These are phyloP conservation scores for Eristalis intricaria DNA, from an alignment of 2,888 invertebrate genomes.

Conservation along the genomic window DNA sequence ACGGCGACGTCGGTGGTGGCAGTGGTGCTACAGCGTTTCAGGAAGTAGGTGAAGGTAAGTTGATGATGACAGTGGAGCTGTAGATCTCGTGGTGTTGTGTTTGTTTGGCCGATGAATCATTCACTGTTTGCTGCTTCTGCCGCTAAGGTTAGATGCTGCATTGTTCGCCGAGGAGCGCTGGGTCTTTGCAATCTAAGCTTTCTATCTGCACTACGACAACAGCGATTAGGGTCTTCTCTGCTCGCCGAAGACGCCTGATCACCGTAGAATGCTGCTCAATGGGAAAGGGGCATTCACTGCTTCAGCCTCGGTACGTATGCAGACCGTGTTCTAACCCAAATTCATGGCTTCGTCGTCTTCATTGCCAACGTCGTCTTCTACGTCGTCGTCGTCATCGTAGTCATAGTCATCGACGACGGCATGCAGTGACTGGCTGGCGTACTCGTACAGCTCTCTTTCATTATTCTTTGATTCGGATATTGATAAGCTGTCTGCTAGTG, in stretches of 20 bases:
- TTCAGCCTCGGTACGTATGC: slow-evolving; percentile 56
- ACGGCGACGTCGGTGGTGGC: slow-evolving; percentile 19
- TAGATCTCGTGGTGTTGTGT: slow-evolving; percentile 42
- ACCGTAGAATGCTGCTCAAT: not conserved
- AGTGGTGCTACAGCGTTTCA: slow-evolving; percentile 53
- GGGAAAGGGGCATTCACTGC: not conserved
- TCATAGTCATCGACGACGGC: not conserved
- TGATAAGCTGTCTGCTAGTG: slow-evolving; percentile 71
- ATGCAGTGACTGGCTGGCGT: slow-evolving; percentile 30
- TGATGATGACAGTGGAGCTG: slow-evolving; percentile 67
- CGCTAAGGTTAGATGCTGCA: slow-evolving; percentile 48
- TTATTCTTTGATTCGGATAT: slow-evolving; percentile 70
- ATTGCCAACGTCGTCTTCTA: slow-evolving; percentile 19
- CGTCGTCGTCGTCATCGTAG: slow-evolving; percentile 3
- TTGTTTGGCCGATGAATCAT: slow-evolving; percentile 54
- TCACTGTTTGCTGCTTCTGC: slow-evolving; percentile 13
- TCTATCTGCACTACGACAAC: slow-evolving; percentile 59
- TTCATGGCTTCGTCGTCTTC: slow-evolving; percentile 37
- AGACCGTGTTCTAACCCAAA: slow-evolving; percentile 72
- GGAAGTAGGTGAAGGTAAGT: slow-evolving; percentile 75
- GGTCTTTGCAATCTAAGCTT: slow-evolving; percentile 63
- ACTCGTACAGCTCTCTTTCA: slow-evolving; percentile 61
- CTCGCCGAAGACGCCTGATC: slow-evolving; percentile 3
- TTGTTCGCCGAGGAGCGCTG: slow-evolving; percentile 37
- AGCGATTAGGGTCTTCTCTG: slow-evolving; percentile 66